Evolutionary conservation across 1,140 invertebrate species (phyloP).

Genomic region (Portunus trituberculatus): DNA sequence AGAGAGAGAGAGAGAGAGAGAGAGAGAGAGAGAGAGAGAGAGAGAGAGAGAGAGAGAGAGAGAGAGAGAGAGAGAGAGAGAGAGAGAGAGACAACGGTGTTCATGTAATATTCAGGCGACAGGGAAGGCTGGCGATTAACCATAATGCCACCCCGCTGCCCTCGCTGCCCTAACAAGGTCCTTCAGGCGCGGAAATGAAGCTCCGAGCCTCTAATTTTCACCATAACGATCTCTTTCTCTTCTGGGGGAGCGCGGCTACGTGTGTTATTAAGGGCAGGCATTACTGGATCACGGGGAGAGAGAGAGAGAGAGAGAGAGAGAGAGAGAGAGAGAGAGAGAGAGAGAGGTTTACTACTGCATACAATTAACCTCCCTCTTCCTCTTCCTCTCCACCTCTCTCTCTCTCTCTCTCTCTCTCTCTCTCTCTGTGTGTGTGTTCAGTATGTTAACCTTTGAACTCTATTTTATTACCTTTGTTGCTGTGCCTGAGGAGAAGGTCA

Average conservation of each 20-base stretch:
- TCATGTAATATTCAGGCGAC: not conserved
- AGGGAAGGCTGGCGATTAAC: not conserved
- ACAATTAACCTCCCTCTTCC: too few relatives aligned
- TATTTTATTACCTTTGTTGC: too few relatives aligned
- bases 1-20: too few relatives aligned
- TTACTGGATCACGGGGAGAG: not conserved
- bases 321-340: too few relatives aligned
- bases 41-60: not conserved
- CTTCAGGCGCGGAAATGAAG: not conserved
- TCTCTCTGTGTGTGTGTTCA: too few relatives aligned
- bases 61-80: not conserved
- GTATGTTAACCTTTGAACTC: too few relatives aligned
- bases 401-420: too few relatives aligned
- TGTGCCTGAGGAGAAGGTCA: too few relatives aligned
- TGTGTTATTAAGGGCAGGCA: not conserved
- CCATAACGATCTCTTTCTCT: slow-evolving; percentile 22
- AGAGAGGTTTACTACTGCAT: too few relatives aligned
- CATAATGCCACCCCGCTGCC: not conserved
- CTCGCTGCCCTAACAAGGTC: not conserved
- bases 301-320: too few relatives aligned
- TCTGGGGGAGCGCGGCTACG: not conserved
- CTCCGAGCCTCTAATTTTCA: not conserved
- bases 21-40: too few relatives aligned
- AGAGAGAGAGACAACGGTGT: not conserved
- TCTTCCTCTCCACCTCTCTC: too few relatives aligned